These are phyloP conservation scores for Pagrus major DNA, from an alignment of 2,113 vertebrate genomes.

Conservation along the genomic window DNA sequence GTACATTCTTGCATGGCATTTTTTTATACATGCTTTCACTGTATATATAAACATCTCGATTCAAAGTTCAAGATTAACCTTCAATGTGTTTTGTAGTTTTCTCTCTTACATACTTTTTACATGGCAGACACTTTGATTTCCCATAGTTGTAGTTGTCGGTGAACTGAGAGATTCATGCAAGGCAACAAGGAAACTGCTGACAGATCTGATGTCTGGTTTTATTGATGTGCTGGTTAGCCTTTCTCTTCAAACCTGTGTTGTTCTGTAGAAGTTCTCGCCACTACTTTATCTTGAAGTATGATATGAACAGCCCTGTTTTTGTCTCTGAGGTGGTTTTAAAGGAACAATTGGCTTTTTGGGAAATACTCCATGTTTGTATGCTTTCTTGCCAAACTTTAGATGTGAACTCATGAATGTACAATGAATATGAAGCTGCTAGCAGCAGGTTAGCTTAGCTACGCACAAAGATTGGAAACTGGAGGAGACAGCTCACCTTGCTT, in stretches of 20 bases:
- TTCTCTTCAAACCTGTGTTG: not conserved
- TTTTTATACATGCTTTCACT: not conserved
- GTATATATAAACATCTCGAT: not conserved
- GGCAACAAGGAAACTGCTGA: constrained; percentile 36
- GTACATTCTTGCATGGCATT: constrained; percentile 35
- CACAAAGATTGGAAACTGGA: not conserved
- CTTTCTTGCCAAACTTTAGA: not conserved
- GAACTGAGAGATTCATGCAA: not conserved
- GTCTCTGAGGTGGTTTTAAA: constrained; percentile 26
- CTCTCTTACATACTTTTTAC: not conserved
- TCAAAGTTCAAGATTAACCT: not conserved
- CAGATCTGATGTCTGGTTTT: constrained; percentile 26
- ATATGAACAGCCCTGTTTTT: not conserved
- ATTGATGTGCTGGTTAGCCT: not conserved
- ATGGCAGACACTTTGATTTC: not conserved
- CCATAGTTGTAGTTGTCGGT: not conserved
- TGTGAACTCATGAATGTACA: too few relatives aligned
- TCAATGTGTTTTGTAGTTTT: not conserved
- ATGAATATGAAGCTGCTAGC: too few relatives aligned
- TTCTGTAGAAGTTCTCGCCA: not conserved
- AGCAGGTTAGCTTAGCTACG: not conserved
- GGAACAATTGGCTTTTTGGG: not conserved
- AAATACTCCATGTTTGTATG: not conserved
- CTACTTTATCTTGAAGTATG: not conserved
- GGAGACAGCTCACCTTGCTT: not conserved